Evolutionary conservation across 2,888 invertebrate genomes (phyloP).

Genomic region (Dascillus cervinus): DNA sequence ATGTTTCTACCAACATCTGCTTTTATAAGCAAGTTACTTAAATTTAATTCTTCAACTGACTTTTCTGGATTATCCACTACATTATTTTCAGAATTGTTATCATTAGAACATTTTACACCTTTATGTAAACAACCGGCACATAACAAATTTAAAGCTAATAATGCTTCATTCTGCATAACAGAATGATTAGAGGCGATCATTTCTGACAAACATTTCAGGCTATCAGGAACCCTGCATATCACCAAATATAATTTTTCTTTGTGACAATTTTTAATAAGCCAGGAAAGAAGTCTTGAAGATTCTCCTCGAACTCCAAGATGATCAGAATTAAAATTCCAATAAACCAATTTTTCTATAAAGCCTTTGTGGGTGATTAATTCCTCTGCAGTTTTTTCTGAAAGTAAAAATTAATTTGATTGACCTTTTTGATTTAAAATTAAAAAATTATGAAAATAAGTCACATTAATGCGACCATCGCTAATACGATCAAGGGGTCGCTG

Average conservation of each 20-base stretch:
- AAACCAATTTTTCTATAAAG: constrained; percentile 59
- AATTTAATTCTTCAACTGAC: constrained; percentile 9
- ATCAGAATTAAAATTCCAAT: constrained; percentile 71
- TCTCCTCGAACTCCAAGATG: constrained; percentile 80
- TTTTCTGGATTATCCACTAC: no score
- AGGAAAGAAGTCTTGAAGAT: constrained; percentile 69
- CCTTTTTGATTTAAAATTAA: constrained; percentile 4
- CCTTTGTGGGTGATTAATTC: constrained; percentile 55
- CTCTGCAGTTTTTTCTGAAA: constrained; percentile 61
- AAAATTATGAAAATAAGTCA: no score
- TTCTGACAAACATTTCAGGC: constrained; percentile 65
- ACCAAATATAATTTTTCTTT: constrained; percentile 34
- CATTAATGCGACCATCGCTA: no score
- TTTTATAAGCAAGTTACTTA: constrained; percentile 25
- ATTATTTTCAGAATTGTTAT: no score
- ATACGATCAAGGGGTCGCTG: no score
- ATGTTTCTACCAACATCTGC: constrained; percentile 35
- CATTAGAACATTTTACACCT: no score
- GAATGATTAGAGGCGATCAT: constrained; percentile 79
- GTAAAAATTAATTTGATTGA: constrained; percentile 8
- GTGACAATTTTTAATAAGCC: constrained; percentile 65
- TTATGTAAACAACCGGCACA: constrained; percentile 33
- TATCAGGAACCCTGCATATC: constrained; percentile 54
- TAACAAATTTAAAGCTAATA: constrained; percentile 63
- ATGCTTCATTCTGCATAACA: constrained; percentile 82